Conservation (phyloP, 2,797 vertebrate species). For the Scolopax rusticola region DNA sequence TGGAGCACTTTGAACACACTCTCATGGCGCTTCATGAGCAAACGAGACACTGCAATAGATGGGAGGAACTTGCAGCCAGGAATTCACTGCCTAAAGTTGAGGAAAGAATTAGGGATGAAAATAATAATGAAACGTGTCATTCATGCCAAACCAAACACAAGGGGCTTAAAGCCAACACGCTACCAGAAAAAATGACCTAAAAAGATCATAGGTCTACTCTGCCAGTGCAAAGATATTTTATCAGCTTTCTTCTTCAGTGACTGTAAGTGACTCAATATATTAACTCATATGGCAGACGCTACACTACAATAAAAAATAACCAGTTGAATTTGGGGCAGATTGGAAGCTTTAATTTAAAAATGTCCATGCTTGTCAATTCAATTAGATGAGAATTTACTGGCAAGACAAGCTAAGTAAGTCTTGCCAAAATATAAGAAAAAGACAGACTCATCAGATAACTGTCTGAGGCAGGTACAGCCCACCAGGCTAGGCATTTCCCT, state of each 20-base stretch:
- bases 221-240: constrained; percentile 33
- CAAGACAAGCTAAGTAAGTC: constrained; percentile 14
- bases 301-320: constrained; percentile 23
- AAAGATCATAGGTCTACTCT: background rate
- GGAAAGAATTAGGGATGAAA: background rate
- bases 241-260: constrained; percentile 28
- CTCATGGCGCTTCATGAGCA: background rate
- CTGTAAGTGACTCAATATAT: constrained; percentile 47
- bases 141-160: constrained; percentile 15
- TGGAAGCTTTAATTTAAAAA: constrained; percentile 61
- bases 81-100: background rate
- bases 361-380: constrained; percentile 61
- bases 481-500: background rate
- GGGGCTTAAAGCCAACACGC: background rate
- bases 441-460: constrained; percentile 47
- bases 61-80: background rate
- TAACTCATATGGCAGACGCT: constrained; percentile 47
- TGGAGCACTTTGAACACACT: background rate
- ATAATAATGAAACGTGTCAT: constrained; percentile 1
- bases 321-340: constrained; percentile 39
- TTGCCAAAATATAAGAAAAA: constrained; percentile 47
- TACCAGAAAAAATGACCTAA: constrained; percentile 29
- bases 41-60: background rate
- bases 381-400: constrained; percentile 64
- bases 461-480: constrained; percentile 42